phyloP scores from a whole-genome alignment of 2,797 vertebrate genomes.

The Tenualosa thibaudeaui region DNA sequence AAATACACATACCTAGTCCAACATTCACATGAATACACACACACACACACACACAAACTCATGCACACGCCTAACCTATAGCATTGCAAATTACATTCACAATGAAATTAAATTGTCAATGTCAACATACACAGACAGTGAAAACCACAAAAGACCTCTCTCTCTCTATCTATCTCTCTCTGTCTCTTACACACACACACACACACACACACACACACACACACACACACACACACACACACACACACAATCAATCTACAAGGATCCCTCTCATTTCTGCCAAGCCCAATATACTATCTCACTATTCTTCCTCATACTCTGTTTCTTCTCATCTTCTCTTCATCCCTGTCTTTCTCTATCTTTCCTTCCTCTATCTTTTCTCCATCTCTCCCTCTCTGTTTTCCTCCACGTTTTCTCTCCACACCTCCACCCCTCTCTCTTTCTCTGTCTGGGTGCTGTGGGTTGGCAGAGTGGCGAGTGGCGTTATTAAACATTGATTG shows the following conservation, averaged over 20 bases:
- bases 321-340: background rate
- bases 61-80: background rate
- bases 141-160: too few relatives aligned
- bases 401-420: background rate
- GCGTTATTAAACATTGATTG: slow-evolving; percentile 84
- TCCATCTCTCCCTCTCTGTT: slow-evolving; percentile 8
- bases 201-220: too few relatives aligned
- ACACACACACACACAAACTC: background rate
- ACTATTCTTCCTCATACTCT: background rate
- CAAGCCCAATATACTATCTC: background rate
- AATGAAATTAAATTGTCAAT: background rate
- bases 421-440: background rate
- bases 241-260: too few relatives aligned
- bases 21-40: background rate
- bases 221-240: too few relatives aligned
- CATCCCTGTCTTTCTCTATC: background rate
- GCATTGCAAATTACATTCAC: background rate
- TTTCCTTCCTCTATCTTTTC: background rate
- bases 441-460: background rate
- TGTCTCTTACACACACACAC: too few relatives aligned
- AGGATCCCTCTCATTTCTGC: too few relatives aligned
- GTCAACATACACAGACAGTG: too few relatives aligned
- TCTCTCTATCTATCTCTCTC: slow-evolving; percentile 17
- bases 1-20: background rate
- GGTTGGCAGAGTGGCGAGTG: slow-evolving; percentile 72